phyloP scores from a whole-genome alignment of 2,888 invertebrate species.

The Orthonevra nobilis region DNA sequence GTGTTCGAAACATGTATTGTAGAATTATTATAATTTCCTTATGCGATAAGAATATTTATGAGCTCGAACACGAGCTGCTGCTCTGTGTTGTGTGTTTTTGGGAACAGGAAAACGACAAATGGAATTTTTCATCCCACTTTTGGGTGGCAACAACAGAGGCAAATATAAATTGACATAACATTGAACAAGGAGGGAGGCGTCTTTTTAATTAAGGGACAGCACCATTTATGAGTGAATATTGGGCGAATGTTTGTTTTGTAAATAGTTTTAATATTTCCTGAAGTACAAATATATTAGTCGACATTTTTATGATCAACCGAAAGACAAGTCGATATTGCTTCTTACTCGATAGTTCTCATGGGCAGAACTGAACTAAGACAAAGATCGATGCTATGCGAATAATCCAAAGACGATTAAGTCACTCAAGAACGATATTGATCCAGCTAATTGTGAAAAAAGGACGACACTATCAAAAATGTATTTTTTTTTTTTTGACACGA shows the following conservation, averaged over 20 bases:
- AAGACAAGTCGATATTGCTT: too few species aligned
- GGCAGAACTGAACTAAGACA: too few species aligned
- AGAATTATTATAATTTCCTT: constrained; percentile 66
- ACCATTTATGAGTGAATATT: constrained; percentile 5
- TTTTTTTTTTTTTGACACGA: too few species aligned
- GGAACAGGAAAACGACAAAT: constrained; percentile 15
- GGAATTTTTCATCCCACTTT: constrained; percentile 57
- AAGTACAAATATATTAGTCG: too few species aligned
- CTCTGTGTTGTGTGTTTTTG: constrained; percentile 12
- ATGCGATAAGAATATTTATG: constrained; percentile 69
- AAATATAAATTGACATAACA: constrained; percentile 22
- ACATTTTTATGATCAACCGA: too few species aligned
- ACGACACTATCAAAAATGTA: too few species aligned
- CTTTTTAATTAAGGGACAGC: constrained; percentile 57
- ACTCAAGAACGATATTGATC: too few species aligned
- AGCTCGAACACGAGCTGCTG: constrained; percentile 35
- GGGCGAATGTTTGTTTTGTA: background rate
- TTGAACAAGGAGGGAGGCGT: background rate
- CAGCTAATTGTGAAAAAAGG: too few species aligned
- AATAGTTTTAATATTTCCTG: too few species aligned
- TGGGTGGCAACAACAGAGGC: constrained; percentile 6
- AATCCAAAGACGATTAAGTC: too few species aligned
- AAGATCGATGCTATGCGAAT: too few species aligned
- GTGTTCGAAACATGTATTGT: constrained; percentile 55
- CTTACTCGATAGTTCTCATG: too few species aligned